These are phyloP conservation scores for Aleiodes alternator DNA, from an alignment of 2,888 invertebrate species.

Conservation along the genomic window DNA sequence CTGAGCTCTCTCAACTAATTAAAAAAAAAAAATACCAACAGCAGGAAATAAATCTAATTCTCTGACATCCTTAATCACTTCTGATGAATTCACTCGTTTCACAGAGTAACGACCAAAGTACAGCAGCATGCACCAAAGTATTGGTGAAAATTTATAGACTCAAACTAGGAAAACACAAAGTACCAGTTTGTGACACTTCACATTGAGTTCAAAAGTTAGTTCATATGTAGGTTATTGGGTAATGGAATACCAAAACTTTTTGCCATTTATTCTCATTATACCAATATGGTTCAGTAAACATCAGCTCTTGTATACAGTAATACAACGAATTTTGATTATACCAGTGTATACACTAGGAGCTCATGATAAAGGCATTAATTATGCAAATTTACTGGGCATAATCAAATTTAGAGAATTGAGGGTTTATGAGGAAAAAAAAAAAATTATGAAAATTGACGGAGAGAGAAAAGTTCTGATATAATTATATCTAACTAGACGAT, in stretches of 20 bases:
- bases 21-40: neutral
- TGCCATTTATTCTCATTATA: slow-evolving; percentile 62
- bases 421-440: neutral
- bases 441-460: no score
- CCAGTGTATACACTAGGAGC: no score
- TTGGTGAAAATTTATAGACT: neutral
- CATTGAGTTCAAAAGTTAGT: slow-evolving; percentile 54
- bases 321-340: slow-evolving; percentile 3
- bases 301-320: neutral
- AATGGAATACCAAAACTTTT: slow-evolving; percentile 62
- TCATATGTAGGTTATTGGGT: slow-evolving; percentile 62
- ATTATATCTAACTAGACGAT: no score
- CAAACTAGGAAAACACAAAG: neutral
- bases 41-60: neutral
- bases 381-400: no score
- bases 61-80: neutral
- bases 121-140: neutral
- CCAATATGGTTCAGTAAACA: slow-evolving; percentile 1
- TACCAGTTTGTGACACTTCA: slow-evolving; percentile 52
- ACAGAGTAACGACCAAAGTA: neutral
- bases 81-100: neutral
- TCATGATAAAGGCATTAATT: no score
- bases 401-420: no score
- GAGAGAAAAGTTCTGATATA: no score
- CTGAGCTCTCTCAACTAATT: no score